Evolutionary conservation across 2,888 invertebrate genomes (phyloP).

Genomic region (Embidobia sp.): DNA sequence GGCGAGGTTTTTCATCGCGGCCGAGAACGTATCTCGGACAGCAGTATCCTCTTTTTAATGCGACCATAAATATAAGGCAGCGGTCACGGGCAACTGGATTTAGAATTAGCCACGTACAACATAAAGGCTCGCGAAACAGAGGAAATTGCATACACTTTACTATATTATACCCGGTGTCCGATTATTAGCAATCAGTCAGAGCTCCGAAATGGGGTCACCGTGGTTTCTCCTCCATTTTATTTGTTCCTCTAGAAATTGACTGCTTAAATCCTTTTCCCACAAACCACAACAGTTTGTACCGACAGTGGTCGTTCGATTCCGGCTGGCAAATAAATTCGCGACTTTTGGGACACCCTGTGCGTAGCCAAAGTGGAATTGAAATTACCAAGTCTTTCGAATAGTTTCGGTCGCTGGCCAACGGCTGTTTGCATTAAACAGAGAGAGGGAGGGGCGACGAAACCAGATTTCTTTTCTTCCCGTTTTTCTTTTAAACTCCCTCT

Average conservation of each 20-base stretch:
- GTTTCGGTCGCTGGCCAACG: conserved; percentile 41
- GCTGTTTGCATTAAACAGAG: conserved; percentile 42
- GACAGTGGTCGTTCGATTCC: no score
- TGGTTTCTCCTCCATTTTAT: not conserved
- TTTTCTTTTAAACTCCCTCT: conserved; percentile 13
- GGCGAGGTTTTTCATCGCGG: conserved; percentile 35
- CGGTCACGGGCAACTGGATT: conserved; percentile 59
- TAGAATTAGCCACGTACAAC: conserved; percentile 45
- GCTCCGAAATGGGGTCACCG: conserved; percentile 11
- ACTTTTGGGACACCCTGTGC: not conserved
- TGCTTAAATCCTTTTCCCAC: no score
- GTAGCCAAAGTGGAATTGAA: conserved; percentile 10
- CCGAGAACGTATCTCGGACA: conserved; percentile 38
- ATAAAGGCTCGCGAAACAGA: conserved; percentile 28
- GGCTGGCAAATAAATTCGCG: no score
- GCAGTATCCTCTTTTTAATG: conserved; percentile 45
- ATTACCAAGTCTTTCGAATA: conserved; percentile 23
- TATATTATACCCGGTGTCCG: conserved; percentile 31
- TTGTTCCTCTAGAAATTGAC: no score
- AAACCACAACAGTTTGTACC: no score
- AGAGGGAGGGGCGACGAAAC: conserved; percentile 27
- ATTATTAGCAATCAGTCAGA: conserved; percentile 4
- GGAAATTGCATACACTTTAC: conserved; percentile 36
- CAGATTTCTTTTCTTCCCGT: conserved; percentile 26
- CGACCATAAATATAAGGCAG: conserved; percentile 55